phyloP scores from a whole-genome alignment of 1,140 invertebrate genomes.

The Procambarus virginalis region DNA sequence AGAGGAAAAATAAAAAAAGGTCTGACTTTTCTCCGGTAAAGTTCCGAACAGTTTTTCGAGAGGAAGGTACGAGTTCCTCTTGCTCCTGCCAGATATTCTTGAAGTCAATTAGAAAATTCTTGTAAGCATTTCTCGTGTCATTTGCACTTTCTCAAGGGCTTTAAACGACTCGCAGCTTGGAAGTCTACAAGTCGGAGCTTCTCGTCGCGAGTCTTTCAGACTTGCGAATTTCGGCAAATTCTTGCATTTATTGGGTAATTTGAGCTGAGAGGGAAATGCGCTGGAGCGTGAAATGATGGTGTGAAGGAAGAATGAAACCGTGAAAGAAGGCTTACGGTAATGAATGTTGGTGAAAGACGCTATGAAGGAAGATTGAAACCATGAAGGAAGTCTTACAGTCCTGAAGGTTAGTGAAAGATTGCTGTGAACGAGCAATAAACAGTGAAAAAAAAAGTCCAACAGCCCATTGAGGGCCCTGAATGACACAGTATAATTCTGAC shows the following conservation, averaged over 20 bases:
- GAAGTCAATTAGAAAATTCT: constrained; percentile 10
- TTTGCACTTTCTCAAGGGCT: constrained; percentile 3
- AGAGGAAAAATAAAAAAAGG: background rate
- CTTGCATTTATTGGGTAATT: constrained; percentile 10
- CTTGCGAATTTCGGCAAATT: constrained; percentile 2
- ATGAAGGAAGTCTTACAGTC: too few relatives aligned
- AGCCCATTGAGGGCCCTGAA: too few relatives aligned
- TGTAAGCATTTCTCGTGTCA: constrained; percentile 11
- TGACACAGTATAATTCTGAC: too few relatives aligned
- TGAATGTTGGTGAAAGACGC: background rate
- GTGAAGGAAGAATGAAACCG: background rate
- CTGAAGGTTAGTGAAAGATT: too few relatives aligned
- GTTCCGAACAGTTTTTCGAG: background rate
- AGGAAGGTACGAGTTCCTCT: background rate
- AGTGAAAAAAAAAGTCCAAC: too few relatives aligned
- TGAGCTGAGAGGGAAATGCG: background rate
- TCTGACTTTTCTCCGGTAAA: background rate
- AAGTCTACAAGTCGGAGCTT: background rate
- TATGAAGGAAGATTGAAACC: too few relatives aligned
- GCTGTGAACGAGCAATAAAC: too few relatives aligned
- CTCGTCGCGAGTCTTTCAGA: background rate
- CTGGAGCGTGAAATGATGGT: background rate
- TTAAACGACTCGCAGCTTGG: background rate
- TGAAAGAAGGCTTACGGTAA: background rate
- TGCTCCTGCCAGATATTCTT: background rate